Base-by-base conservation (phyloP, 2,888 invertebrate species). In the Ormia ochracea region DNA sequence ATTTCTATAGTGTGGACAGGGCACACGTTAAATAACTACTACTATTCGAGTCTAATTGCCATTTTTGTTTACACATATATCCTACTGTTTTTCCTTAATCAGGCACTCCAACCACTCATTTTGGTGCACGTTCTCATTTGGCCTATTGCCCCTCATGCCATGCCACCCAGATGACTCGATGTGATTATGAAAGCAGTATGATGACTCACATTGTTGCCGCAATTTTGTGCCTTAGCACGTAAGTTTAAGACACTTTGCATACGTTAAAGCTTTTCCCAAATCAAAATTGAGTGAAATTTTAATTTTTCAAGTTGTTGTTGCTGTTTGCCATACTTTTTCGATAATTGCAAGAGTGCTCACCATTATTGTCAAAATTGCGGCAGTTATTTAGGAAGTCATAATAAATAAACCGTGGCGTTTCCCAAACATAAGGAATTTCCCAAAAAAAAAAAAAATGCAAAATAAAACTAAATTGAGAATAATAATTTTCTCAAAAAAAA, bases 341-440 rank as follows among this genome's bases (percentile, higher is more conserved):
- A 88, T 52, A 85, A 83, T 41, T 88, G 88, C 68, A 86, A 86
- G 79, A 87, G 83, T 78, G 84, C 87, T 31, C 83, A 84, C 3
- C 88, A 88, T 77, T 83, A 78, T 43, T 88, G 89, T 79, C 72
- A 77, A 45, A 82, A 81, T 58, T 88, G 88, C 54, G 84, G 85
- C 56, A 82, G 85, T 41, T 88, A 83, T 56, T 63, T 88, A 58
- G 89, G 88, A 4, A 65, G 78, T 50, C 84, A 84, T 73, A 86
- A 31, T 86, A 78, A 78, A 12, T 61, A 19, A 19, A 1, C n/a
- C 1, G 9, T 10, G 14, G 10, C 12, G 17, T 36, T 38, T 33
- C 5, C 21, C 10, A 12, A 21, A 45, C 12, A 23, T 26, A 21
- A n/a, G 1, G 2, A 6, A 23, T 48, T n/a, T n/a, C n/a, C 3